Percentiles rank a stretch among this genome's conserved stretches.
These are phyloP conservation scores for Amaurobius ferox DNA, from an alignment of 2,888 invertebrate genomes.

Conservation along the genomic window DNA sequence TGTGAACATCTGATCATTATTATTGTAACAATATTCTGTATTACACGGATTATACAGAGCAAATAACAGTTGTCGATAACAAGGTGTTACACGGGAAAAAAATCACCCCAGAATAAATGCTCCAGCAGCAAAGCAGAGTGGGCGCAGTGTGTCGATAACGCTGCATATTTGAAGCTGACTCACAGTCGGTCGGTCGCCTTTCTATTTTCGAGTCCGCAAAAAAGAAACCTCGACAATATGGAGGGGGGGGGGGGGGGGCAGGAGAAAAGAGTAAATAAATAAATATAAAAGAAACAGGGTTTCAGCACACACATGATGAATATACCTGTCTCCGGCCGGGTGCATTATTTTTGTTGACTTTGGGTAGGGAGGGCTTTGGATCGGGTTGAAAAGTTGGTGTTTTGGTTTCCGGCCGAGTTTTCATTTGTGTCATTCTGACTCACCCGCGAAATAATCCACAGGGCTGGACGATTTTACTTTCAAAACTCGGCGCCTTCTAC, in stretches of 20 bases:
- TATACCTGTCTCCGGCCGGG: slow-evolving; percentile 37
- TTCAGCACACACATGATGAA: slow-evolving; percentile 17
- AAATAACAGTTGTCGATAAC: no score
- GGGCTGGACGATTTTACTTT: no score
- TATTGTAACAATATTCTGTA: no score
- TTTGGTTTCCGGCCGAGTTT: neutral
- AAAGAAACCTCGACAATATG: neutral
- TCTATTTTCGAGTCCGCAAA: neutral
- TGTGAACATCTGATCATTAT: no score
- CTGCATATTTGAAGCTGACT: slow-evolving; percentile 7
- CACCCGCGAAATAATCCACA: neutral
- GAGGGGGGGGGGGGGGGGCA: neutral
- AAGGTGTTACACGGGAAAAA: no score
- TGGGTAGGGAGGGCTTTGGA: neutral
- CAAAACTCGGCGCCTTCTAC: no score
- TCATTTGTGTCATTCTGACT: neutral
- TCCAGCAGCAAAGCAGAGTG: neutral
- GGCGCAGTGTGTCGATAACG: neutral
- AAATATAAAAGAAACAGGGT: neutral
- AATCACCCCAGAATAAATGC: no score
- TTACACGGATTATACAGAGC: no score
- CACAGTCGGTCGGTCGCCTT: neutral
- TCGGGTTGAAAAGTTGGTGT: neutral
- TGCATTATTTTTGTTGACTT: slow-evolving; percentile 46
- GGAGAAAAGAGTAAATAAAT: neutral